These are phyloP conservation scores for Calephelis perditalis DNA, from an alignment of 2,888 invertebrate species.

Conservation along the genomic window DNA sequence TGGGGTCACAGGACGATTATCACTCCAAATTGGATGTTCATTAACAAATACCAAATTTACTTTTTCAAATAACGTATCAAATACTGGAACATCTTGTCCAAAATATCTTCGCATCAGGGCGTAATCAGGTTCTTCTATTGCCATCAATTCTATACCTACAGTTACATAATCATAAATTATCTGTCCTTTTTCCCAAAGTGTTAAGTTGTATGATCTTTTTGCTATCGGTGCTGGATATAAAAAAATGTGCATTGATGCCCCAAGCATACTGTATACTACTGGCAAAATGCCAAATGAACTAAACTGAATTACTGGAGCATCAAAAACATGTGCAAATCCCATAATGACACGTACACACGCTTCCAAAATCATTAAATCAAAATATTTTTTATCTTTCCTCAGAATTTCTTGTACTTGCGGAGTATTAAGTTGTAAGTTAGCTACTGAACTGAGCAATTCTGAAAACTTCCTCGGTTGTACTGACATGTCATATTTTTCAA, in stretches of 20 bases:
- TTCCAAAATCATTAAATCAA: conserved; percentile 47
- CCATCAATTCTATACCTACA: conserved; percentile 12
- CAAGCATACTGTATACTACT: conserved; percentile 32
- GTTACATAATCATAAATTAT: conserved; percentile 28
- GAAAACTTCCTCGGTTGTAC: conserved; percentile 21
- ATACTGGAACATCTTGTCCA: conserved; percentile 32
- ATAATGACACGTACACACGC: conserved; percentile 34
- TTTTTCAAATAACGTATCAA: conserved; percentile 33
- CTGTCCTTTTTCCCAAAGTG: conserved; percentile 37
- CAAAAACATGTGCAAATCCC: conserved; percentile 39
- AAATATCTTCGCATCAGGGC: conserved; percentile 30
- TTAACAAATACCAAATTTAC: conserved; percentile 54
- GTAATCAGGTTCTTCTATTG: conserved; percentile 24
- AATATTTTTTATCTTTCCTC: conserved; percentile 29
- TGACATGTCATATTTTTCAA: conserved; percentile 16
- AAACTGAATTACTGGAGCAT: conserved; percentile 45
- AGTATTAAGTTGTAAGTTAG: conserved; percentile 29
- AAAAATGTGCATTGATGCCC: conserved; percentile 33
- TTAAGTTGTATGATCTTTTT: conserved; percentile 32
- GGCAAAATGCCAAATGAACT: conserved; percentile 39
- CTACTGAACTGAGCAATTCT: conserved; percentile 20
- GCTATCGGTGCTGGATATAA: conserved; percentile 30
- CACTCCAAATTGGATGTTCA: conserved; percentile 37
- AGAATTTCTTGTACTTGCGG: conserved; percentile 26
- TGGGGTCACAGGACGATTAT: conserved; percentile 47